Evolutionary conservation across 1,140 invertebrate genomes (phyloP).

Genomic region (Pristionchus pacificus): DNA sequence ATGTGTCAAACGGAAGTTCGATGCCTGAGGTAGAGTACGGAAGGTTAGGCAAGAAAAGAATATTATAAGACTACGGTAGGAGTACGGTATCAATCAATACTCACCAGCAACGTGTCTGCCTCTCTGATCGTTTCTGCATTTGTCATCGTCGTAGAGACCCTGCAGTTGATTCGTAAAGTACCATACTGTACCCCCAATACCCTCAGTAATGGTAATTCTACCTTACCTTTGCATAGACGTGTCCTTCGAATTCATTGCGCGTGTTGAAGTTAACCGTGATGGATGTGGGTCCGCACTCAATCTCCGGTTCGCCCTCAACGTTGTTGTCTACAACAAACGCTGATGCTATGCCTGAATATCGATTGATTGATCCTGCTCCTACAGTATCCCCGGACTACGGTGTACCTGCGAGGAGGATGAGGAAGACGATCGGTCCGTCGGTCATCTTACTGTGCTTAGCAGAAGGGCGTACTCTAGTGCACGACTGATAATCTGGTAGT

Average conservation of each 20-base stretch:
- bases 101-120: constrained; percentile 31
- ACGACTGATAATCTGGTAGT: no score
- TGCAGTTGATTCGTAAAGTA: background rate
- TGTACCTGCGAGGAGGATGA: background rate
- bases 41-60: background rate
- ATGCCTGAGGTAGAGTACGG: constrained; percentile 14
- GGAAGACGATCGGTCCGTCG: no score
- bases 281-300: constrained; percentile 52
- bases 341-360: background rate
- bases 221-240: constrained; percentile 42
- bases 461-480: no score
- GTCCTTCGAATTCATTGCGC: constrained; percentile 38
- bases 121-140: constrained; percentile 40
- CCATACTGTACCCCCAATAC: background rate
- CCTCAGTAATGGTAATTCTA: no score
- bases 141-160: constrained; percentile 37
- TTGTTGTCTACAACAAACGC: constrained; percentile 40
- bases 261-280: constrained; percentile 51
- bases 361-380: constrained; percentile 1
- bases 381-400: background rate
- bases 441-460: no score
- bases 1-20: constrained; percentile 33
- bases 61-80: no score
- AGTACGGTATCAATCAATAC: background rate
- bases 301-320: constrained; percentile 40